These are phyloP conservation scores for Hypomecis punctinalis DNA, from an alignment of 2,888 invertebrate genomes.

Conservation along the genomic window DNA sequence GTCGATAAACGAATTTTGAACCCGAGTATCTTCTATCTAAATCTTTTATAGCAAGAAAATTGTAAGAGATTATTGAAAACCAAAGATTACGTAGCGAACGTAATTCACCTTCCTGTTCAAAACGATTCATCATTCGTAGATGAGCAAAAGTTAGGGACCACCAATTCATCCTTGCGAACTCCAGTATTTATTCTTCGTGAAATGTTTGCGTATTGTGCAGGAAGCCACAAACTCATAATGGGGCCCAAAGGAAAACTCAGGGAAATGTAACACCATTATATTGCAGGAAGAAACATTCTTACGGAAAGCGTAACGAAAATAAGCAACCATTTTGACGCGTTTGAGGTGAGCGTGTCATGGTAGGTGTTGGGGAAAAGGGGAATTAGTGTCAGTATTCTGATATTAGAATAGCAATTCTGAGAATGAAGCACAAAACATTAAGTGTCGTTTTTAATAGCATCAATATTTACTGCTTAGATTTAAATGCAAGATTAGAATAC, in stretches of 20 bases:
- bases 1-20: too few relatives aligned
- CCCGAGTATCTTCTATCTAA: too few relatives aligned
- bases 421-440: too few relatives aligned
- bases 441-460: too few relatives aligned
- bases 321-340: neutral
- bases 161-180: neutral
- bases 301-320: neutral
- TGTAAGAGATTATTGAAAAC: too few relatives aligned
- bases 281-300: neutral
- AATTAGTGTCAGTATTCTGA: neutral
- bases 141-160: neutral
- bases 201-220: constrained; percentile 4
- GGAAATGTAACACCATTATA: constrained; percentile 5
- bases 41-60: too few relatives aligned
- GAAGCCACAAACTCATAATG: neutral
- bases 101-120: too few relatives aligned
- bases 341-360: neutral
- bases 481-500: too few relatives aligned
- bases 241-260: constrained; percentile 4
- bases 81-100: too few relatives aligned
- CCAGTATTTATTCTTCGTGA: neutral
- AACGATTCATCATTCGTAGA: too few relatives aligned
- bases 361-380: neutral
- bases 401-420: too few relatives aligned
- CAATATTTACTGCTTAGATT: too few relatives aligned